Evolutionary conservation across 2,888 invertebrate genomes (phyloP).

Genomic region (Mesopsocus fuscifrons): DNA sequence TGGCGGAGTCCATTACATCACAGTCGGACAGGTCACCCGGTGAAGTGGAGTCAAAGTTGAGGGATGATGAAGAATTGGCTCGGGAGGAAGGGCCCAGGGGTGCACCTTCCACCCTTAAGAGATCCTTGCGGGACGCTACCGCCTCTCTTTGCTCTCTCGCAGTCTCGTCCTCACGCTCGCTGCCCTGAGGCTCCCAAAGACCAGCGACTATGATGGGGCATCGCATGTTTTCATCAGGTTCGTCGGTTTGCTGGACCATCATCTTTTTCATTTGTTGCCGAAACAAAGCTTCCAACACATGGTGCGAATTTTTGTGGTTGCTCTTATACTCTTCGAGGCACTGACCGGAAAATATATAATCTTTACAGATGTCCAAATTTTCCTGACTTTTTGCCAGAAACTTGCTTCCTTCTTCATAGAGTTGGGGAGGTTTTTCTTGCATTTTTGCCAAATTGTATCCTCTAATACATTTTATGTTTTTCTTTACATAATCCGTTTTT

Average conservation of each 20-base stretch:
- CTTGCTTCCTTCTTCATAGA: neutral
- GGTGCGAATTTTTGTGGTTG: neutral
- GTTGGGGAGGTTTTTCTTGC: neutral
- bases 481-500: conserved; percentile 3
- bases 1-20: neutral
- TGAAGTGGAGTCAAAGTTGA: neutral
- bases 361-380: neutral
- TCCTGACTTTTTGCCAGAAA: neutral
- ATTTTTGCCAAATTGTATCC: neutral
- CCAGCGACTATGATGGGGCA: neutral
- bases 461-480: conserved; percentile 1
- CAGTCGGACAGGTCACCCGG: neutral
- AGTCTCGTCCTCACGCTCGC: too few relatives aligned
- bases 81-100: neutral
- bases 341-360: neutral
- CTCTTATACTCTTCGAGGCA: neutral
- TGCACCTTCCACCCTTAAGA: neutral
- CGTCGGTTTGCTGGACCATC: neutral
- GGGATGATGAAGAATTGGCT: neutral
- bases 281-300: neutral
- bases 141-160: neutral
- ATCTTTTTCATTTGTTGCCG: conserved; percentile 3
- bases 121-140: neutral
- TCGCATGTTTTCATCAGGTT: neutral
- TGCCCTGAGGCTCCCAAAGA: neutral